Percentiles rank a stretch among this genome's conserved stretches.
phyloP scores from a whole-genome alignment of 2,113 vertebrate genomes.

The Cacatua alba region DNA sequence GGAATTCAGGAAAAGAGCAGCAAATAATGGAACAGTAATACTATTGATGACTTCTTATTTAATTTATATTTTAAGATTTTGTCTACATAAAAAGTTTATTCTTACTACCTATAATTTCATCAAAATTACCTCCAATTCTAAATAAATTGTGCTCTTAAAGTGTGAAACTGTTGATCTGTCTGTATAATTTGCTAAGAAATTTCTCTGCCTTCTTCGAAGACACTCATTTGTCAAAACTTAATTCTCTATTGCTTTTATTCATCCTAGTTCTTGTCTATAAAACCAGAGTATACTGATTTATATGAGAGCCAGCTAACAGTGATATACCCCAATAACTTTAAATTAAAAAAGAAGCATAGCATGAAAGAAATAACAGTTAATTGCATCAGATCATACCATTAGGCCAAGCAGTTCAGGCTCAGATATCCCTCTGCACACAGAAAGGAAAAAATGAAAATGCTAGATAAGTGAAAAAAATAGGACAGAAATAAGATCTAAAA shows the following conservation, averaged over 20 bases:
- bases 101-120: background rate
- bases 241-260: background rate
- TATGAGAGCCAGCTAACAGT: background rate
- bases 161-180: background rate
- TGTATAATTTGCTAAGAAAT: background rate
- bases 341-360: background rate
- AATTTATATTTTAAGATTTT: background rate
- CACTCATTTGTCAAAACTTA: background rate
- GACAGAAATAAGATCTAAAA: background rate
- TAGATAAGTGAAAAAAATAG: background rate
- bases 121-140: background rate
- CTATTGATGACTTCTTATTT: background rate
- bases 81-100: background rate
- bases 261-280: background rate
- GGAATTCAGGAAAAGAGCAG: background rate
- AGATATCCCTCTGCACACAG: background rate
- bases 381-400: background rate
- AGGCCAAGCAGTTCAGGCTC: background rate
- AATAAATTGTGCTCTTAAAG: background rate
- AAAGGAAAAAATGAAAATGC: background rate
- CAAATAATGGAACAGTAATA: background rate
- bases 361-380: background rate
- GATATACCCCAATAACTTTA: background rate
- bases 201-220: background rate
- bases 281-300: background rate